Evolutionary conservation across 1,140 invertebrate genomes (phyloP), one percentile per base, ranked within the genome.

Genomic region (Drosophila ogumai): DNA sequence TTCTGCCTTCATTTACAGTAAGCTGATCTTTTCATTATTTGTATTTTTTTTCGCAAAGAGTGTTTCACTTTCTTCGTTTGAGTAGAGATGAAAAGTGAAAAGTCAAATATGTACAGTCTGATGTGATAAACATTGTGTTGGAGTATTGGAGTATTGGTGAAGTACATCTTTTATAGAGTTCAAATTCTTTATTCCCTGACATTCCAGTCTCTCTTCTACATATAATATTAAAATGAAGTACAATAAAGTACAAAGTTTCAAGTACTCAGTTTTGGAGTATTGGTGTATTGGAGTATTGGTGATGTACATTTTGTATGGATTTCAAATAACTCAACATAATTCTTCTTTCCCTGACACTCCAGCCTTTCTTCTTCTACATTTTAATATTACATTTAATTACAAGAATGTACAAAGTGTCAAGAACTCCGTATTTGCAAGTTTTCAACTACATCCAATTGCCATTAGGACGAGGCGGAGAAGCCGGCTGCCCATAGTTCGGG

Each of bases 1-100:
- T 25, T 15, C 12, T 19, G 9, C 10, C 32, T 36, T 36, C 34
- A 49, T 69, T 40, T 31, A 22, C 44, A 19, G 34, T 72, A 31
- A 49, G 50, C 50, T 38, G 32, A 17, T 57, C 28, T 69, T 34
- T 65, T 28, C 46, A 25, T 47, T 25, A 47, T 15, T 36, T 4
- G 15, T 32, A 32, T 32, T 32, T 9, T 25, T 57, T 72, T 72
- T 49, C 15, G 68, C 52, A 19, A 12, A 10, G 25, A 19, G 19
- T 44, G 13, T 50, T 67, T 71, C 28, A 72, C 68, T 72, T 72
- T 72, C 66, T 72, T 72, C 58, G 46, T 25, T 60, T 15, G 44
- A 19, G 8, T 28, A 40, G 32, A 22, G n/a, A 47, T 38, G 15
- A 74, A 75, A 75, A 75, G 73, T 75, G 73, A 75, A 75, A 75